Base-by-base conservation (phyloP, 2,113 vertebrate species). In the Ceratotherium simum region DNA sequence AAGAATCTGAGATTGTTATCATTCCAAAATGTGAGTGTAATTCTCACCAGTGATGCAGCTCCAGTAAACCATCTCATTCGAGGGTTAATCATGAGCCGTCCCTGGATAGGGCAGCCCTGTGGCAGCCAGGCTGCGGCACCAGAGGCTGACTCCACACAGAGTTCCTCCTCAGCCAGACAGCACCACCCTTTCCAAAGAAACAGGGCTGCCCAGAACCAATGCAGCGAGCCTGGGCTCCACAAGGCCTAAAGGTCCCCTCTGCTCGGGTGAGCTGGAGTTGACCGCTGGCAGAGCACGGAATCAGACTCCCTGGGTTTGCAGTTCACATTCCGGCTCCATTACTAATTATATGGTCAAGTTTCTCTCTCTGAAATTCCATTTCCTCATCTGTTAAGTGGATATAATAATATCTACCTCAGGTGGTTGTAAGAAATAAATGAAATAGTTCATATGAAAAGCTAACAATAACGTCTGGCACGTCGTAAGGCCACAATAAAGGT, bases 141-240 rank as follows among this genome's bases (percentile, higher is more conserved):
- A 1, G 48, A 81, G 75, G 27, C 56, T 2, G 1, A 48, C 18
- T 29, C 33, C 48, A 69, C 42, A 62, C 18, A 5, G 14, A 31
- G 46, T 23, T 72, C 73, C 65, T 65, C 36, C 78, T 64, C 64
- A 21, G 5, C 31, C n/a, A 54, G 12, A n/a, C n/a, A 75, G 13
- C 31, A 18, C 8, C 12, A 48, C 17, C 36, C 27, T 58, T 36
- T 86, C 25, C 73, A 67, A 25, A 51, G 62, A 48, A 73, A 75
- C 39, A 64, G 29, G 18, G 9, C 72, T 42, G 75, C 62, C 51
- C 54, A 10, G 70, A 84, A 65, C 0, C 3, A 18, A 23, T 6
- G 7, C 39, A 11, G 39, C 1, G 2, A 48, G 29, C 25, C 20
- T 14, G 11, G 5, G 14, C 6, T 33, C 25, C 48, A n/a, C 0